These are phyloP conservation scores for Lacerta bilineata DNA, from an alignment of 2,797 vertebrate genomes.

Conservation along the genomic window DNA sequence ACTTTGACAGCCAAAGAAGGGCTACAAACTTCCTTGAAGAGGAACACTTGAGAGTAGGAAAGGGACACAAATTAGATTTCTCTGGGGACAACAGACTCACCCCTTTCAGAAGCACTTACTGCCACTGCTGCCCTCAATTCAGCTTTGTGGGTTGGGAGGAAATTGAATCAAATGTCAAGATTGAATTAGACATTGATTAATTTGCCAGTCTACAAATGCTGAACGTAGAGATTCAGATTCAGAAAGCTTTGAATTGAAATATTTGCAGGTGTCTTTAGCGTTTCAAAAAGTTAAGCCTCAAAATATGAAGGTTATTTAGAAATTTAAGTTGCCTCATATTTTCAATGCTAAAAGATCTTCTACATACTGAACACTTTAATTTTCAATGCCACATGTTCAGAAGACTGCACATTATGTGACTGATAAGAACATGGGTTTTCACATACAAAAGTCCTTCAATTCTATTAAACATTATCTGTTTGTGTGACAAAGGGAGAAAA, in stretches of 20 bases:
- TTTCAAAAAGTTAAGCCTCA: background rate
- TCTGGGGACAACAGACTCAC: background rate
- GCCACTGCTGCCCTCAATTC: background rate
- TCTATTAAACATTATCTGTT: background rate
- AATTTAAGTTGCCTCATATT: background rate
- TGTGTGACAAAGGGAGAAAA: background rate
- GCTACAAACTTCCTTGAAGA: background rate
- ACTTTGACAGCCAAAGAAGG: too few species aligned
- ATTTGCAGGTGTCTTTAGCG: background rate
- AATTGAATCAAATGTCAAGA: background rate
- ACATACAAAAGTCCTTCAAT: background rate
- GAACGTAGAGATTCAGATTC: background rate
- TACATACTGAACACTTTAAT: background rate
- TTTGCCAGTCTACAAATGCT: background rate
- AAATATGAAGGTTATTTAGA: background rate
- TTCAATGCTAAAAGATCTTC: background rate
- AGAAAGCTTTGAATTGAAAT: background rate
- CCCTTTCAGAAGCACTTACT: background rate
- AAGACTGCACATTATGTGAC: background rate
- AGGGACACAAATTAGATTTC: too few species aligned
- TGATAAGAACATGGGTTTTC: background rate
- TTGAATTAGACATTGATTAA: slow-evolving; percentile 7
- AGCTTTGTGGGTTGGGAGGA: background rate
- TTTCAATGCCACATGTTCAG: background rate
- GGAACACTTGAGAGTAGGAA: too few species aligned